These are phyloP conservation scores for Acanthisitta chloris DNA, from an alignment of 2,113 vertebrate species.

Conservation along the genomic window DNA sequence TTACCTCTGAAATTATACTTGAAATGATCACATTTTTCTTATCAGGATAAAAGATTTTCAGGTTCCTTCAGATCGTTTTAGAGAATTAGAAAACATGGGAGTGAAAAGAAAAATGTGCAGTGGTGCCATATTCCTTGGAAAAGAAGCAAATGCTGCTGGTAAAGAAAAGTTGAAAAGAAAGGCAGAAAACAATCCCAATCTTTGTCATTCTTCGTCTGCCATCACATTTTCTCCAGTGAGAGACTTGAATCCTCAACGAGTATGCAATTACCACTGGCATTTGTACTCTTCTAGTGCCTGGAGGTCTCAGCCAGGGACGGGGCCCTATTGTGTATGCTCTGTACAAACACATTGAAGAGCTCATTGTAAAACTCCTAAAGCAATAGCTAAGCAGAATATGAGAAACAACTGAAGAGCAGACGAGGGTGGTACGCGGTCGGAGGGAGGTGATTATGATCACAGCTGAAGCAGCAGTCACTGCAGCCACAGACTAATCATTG, in stretches of 20 bases:
- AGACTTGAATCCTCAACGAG: fast-evolving
- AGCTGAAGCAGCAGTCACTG: background rate
- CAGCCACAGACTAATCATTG: background rate
- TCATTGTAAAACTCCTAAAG: background rate
- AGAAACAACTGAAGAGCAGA: background rate
- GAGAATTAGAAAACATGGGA: background rate
- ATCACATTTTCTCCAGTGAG: background rate
- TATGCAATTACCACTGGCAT: background rate
- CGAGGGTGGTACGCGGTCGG: fast-evolving
- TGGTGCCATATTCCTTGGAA: background rate
- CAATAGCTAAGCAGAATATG: background rate
- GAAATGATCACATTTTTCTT: background rate
- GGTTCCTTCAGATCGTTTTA: background rate
- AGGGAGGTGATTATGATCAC: background rate
- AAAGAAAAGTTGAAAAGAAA: background rate
- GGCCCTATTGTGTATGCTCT: background rate
- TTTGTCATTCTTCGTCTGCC: background rate
- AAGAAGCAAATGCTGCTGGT: background rate
- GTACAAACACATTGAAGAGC: background rate
- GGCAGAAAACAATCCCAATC: background rate
- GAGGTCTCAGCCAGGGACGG: background rate
- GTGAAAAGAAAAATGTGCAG: background rate
- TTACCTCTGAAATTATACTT: background rate
- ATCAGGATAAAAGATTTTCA: background rate
- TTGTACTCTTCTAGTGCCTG: background rate